Evolutionary conservation across 2,113 vertebrate genomes (phyloP).

Genomic region (Seriola aureovittata): DNA sequence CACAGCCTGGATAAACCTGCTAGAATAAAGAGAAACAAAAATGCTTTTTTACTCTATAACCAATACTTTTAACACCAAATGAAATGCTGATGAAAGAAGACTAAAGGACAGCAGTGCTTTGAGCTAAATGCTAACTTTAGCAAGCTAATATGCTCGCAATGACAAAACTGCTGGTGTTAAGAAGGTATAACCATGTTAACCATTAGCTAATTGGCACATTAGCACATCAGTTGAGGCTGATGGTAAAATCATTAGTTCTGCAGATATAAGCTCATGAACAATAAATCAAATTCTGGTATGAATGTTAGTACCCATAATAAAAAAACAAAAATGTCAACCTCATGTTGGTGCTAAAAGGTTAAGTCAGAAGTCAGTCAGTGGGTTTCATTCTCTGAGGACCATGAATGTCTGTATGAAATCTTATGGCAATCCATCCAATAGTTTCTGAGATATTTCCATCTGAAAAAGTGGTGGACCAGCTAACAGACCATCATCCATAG

Average conservation of each 20-base stretch:
- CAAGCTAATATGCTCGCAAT: neutral
- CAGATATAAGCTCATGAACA: neutral
- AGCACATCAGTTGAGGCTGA: no score
- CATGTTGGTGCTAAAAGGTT: no score
- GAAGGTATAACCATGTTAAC: no score
- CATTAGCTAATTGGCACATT: no score
- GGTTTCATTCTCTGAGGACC: neutral
- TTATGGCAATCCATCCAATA: neutral
- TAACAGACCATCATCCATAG: neutral
- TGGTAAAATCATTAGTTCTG: neutral
- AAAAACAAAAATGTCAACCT: no score
- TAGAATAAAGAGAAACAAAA: constrained; percentile 13
- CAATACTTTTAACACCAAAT: neutral
- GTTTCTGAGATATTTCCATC: neutral
- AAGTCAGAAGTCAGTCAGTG: neutral
- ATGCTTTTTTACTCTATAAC: neutral
- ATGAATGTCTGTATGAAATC: neutral
- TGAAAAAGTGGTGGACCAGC: neutral
- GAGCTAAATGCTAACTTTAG: neutral
- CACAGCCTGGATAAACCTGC: constrained; percentile 78
- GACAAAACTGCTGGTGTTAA: no score
- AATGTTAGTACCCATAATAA: no score
- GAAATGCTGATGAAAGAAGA: neutral
- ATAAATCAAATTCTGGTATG: no score
- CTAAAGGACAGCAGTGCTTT: neutral